Evolutionary conservation across 1,140 invertebrate genomes (phyloP).

Genomic region (Drepana arcuata): DNA sequence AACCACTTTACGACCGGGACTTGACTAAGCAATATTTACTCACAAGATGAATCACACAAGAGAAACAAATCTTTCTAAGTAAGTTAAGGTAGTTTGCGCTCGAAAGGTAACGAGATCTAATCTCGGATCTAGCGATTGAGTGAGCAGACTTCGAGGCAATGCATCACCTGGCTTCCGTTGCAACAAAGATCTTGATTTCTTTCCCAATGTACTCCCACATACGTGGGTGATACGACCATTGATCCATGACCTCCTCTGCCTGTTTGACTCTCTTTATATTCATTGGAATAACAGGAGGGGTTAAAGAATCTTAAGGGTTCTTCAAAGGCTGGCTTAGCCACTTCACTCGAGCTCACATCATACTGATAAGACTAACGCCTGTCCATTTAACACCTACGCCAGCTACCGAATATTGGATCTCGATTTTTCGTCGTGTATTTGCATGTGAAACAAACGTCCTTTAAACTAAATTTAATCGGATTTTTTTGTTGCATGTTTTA

Average conservation of each 20-base stretch:
- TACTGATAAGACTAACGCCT: constrained; percentile 30
- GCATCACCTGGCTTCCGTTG: constrained; percentile 63
- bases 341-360: not conserved
- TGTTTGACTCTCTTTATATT: not conserved
- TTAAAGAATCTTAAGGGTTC: not conserved
- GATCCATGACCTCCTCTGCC: not conserved
- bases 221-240: constrained; percentile 27
- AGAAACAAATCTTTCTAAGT: constrained; percentile 26
- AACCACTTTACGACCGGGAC: no score
- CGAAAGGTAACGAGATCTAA: constrained; percentile 50
- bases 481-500: not conserved
- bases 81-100: constrained; percentile 37
- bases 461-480: not conserved
- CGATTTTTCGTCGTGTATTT: constrained; percentile 8
- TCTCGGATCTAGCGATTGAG: constrained; percentile 51
- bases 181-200: constrained; percentile 58
- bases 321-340: not conserved
- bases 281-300: no score
- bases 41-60: constrained; percentile 29
- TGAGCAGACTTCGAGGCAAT: constrained; percentile 40
- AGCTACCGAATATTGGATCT: constrained; percentile 34
- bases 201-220: constrained; percentile 52
- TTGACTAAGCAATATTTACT: no score
- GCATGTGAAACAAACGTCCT: not conserved
- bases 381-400: constrained; percentile 43